Evolutionary conservation across 1,140 invertebrate genomes (phyloP).

Genomic region (Tribolium castaneum): DNA sequence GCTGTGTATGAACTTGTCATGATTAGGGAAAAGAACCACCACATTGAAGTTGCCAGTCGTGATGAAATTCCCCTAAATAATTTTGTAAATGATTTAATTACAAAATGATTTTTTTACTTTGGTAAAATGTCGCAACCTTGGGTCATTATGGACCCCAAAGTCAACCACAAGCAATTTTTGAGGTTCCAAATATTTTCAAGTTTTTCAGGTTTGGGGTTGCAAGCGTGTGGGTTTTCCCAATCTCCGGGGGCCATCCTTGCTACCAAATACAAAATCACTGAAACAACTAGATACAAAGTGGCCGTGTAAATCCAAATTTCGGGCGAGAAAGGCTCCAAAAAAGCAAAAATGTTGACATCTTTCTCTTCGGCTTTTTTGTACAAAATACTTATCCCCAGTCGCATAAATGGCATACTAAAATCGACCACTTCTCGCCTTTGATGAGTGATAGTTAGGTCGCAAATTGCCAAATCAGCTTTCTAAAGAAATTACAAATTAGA

Average conservation of each 20-base stretch:
- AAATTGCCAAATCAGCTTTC: constrained; percentile 92
- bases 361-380: constrained; percentile 77
- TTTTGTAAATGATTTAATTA: too few species aligned
- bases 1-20: constrained; percentile 97
- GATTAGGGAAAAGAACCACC: constrained; percentile 97
- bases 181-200: constrained; percentile 84
- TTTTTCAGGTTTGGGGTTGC: constrained; percentile 81
- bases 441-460: constrained; percentile 92
- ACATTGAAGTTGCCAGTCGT: constrained; percentile 84
- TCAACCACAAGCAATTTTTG: constrained; percentile 82
- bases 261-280: constrained; percentile 59
- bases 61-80: constrained; percentile 75
- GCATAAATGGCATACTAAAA: constrained; percentile 93
- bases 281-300: constrained; percentile 87
- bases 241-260: constrained; percentile 75
- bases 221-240: constrained; percentile 91
- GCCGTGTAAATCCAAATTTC: constrained; percentile 95
- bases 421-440: constrained; percentile 85
- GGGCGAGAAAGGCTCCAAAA: constrained; percentile 86
- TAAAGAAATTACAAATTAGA: constrained; percentile 64
- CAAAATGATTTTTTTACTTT: constrained; percentile 68
- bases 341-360: constrained; percentile 84
- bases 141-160: constrained; percentile 83
- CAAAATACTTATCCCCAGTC: constrained; percentile 84
- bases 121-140: constrained; percentile 85